Base-by-base conservation (phyloP, 1,140 invertebrate genomes). In the Nautilus pompilius region DNA sequence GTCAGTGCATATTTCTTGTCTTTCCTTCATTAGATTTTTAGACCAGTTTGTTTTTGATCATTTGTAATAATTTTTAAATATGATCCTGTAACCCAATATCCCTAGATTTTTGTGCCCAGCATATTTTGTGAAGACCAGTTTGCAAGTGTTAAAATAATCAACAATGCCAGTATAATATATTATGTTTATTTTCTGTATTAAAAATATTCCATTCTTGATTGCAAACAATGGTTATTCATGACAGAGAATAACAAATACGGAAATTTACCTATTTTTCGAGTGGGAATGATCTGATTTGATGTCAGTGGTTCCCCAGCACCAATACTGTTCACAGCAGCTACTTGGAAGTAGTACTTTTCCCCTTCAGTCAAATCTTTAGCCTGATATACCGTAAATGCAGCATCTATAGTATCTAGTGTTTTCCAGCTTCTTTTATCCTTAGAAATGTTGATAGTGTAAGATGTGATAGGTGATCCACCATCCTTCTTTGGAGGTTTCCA, bases 391-490 rank as follows among this genome's bases (percentile, higher is more conserved):
- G 55, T 71, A 8, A 79, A 95, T 65, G 92, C 87, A 24, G 79
- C 70, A 80, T 97, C 95, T 58, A 95, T 66, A n/a, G 65, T 94
- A 89, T 75, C 93, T 89, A 89, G 93, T 92, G 96, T 62, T 91
- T 87, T 86, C 95, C 89, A 97, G 74, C 87, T 87, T 10, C 45
- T 89, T 90, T 48, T 29, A 5, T 89, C 85, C 75, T 96, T 92
- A 87, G 94, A 89, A 82, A 96, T 96, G 93, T 97, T 94, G 4
- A 98, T 88, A 26, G 96, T 89, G 76, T 97, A 98, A 77, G 96
- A 92, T 0, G 92, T 94, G 51, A 99, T 91, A 75, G 95, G 95
- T 24, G 93, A 88, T 55, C 96, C 96, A 63, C 96, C 96, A 81
- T 99, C 95, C 75, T 88, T 89, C 66, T 90, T 87, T 5, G 97